Base-by-base conservation (phyloP, 1,140 invertebrate species). In the Saxidomus purpurata region DNA sequence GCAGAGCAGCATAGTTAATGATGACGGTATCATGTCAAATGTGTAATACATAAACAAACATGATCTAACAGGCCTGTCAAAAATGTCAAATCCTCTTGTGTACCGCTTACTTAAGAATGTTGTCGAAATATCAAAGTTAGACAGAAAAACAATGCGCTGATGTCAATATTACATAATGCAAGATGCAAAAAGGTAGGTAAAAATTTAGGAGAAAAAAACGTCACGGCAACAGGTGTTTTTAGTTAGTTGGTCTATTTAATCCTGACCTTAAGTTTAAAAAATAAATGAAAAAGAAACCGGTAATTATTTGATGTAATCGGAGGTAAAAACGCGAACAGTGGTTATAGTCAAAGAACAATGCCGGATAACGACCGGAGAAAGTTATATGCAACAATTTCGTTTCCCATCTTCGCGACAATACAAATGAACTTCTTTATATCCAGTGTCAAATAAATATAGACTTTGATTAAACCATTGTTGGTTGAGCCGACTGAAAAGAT, bases 401-500 rank as follows among this genome's bases (percentile, higher is more conserved):
- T 43, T 52, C 63, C 38, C 43, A 13, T 36, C n/a, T 28, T 52
- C 19, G 25, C 61, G 43, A 85, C 9, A 63, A 19, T 85, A 49
- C 67, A 52, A 38, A 85, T 74, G 25, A 71, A 85, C 47, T 47
- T 61, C 82, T 74, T 85, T 85, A 31, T 63, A 71, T 34, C 25
- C 19, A 34, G 28, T 69, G 82, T 85, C 61, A 85, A 71, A 71
- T 69, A 85, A 85, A 71, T 85, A 85, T 85, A 74, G 67, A 71
- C 47, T 74, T 85, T 74, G 82, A 85, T 85, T 85, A 69, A 52
- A 49, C 67, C 82, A 69, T 74, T 85, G 82, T 85, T 63, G 40
- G 36, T 47, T 15, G 40, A 22, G 69, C 40, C 34, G 38, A 25
- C 19, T 9, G 40, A 25, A 69, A 69, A 85, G 67, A 85, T 85